Base-by-base conservation (phyloP, 2,797 vertebrate species). In the Atherinosoma microstoma region DNA sequence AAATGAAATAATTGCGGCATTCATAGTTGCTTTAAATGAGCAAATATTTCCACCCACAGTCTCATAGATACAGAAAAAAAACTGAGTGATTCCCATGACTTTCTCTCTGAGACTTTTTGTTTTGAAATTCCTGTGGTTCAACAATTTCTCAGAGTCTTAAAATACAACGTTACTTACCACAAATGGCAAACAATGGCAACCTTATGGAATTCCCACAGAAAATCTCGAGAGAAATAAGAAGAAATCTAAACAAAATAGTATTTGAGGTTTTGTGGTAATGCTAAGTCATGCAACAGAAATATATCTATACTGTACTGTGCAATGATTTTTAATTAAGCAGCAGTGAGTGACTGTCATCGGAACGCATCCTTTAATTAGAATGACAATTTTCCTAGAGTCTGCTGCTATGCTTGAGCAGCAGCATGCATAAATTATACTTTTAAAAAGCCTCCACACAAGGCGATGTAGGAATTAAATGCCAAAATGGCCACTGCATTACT, bases 51-150 rank as follows among this genome's bases (percentile, higher is more conserved):
- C 65, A 47, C 56, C 53, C 66, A 67, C 72, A 4, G 45, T 47
- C 18, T n/a, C 7, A n/a, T 6, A 47, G 8, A n/a, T 54, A 53
- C 54, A 54, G 12, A 4, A 1, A 61, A 70, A 70, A 38, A 58
- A 36, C 16, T 10, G 42, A 66, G 64, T 22, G 71, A 78, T 90
- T 92, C 90, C 87, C 89, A 91, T 83, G 87, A 72, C 81, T 83
- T 64, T 18, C 27, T 86, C 67, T 78, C 67, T 79, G 76, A 84
- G 87, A 85, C 73, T 76, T 34, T n/a, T 64, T 78, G 70, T 86
- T 80, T 79, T 84, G 49, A 82, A 78, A 91, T 91, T 91, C 90
- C 85, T 89, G 86, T 67, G 90, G 89, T 85, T 85, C 53, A 75
- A 45, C 60, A 64, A 77, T 73, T 73, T 76, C 66, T 70, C 72